A percentile compares a stretch with the other conserved stretches of the same genome.
Evolutionary conservation across 2,113 vertebrate species (phyloP).

Genomic region (Clarias macrocephalus): DNA sequence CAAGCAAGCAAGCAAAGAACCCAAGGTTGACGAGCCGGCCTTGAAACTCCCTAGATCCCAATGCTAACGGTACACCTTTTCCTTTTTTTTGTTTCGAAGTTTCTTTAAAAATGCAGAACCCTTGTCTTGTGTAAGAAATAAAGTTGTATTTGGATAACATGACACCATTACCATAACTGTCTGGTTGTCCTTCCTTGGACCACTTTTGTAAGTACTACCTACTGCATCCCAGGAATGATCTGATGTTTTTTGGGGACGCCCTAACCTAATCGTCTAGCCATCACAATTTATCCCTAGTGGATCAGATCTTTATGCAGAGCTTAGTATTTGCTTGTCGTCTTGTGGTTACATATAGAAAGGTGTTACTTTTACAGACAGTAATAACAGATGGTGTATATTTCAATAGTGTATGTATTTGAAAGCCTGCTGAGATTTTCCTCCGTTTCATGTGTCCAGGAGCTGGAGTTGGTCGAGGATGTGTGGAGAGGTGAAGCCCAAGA

Average conservation of each 20-base stretch:
- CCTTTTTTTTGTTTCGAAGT: background rate
- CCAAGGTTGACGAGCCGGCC: too few relatives aligned
- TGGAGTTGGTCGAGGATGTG: conserved; percentile 96
- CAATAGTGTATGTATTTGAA: conserved; percentile 16
- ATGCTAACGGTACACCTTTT: background rate
- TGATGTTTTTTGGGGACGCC: too few relatives aligned
- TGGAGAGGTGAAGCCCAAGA: conserved; percentile 97
- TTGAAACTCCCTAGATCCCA: too few relatives aligned
- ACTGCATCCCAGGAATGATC: too few relatives aligned
- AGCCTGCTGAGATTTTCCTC: background rate
- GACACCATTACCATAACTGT: too few relatives aligned
- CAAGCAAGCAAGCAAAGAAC: too few relatives aligned
- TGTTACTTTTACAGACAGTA: background rate
- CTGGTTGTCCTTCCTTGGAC: too few relatives aligned
- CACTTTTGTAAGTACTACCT: too few relatives aligned
- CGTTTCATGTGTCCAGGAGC: conserved; percentile 74
- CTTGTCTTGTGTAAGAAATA: background rate
- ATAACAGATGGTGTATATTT: conserved; percentile 20
- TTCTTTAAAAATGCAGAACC: background rate
- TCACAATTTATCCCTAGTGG: too few relatives aligned
- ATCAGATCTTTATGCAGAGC: too few relatives aligned
- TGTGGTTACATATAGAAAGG: background rate
- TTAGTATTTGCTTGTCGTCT: too few relatives aligned
- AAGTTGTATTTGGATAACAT: background rate
- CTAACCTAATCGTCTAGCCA: too few relatives aligned